Conservation (phyloP, 2,888 invertebrate genomes). For the Phragmatobia fuliginosa region DNA sequence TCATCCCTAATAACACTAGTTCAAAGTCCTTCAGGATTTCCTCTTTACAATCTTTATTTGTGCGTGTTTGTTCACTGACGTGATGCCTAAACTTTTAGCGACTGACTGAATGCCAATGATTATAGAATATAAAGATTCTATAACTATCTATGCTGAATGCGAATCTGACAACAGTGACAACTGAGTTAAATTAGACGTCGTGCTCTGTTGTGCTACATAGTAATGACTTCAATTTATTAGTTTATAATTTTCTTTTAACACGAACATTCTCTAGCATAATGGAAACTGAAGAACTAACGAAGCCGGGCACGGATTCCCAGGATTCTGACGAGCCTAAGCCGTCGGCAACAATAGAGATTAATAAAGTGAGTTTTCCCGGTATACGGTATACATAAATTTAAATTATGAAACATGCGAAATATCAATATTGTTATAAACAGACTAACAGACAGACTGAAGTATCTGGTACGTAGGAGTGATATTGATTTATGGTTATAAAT, state of each 20-base stretch:
- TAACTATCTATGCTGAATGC: too few relatives aligned
- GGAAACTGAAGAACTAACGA: slow-evolving; percentile 49
- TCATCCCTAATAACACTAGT: too few relatives aligned
- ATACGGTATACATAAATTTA: neutral
- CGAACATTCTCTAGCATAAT: slow-evolving; percentile 34
- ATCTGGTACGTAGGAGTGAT: slow-evolving; percentile 16
- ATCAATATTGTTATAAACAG: slow-evolving; percentile 18
- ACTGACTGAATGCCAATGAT: too few relatives aligned
- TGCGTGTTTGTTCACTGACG: too few relatives aligned
- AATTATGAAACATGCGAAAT: neutral
- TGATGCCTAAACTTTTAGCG: too few relatives aligned
- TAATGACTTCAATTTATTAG: neutral
- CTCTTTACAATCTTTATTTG: too few relatives aligned
- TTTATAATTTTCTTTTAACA: neutral
- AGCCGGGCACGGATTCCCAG: slow-evolving; percentile 57
- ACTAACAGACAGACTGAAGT: slow-evolving; percentile 13
- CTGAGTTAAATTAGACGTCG: neutral
- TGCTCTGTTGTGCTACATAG: neutral
- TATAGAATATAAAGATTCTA: too few relatives aligned
- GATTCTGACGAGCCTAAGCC: slow-evolving; percentile 59
- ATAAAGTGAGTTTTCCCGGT: slow-evolving; percentile 47
- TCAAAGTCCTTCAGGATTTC: too few relatives aligned
- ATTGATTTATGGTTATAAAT: slow-evolving; percentile 39
- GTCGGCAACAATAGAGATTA: slow-evolving; percentile 46
- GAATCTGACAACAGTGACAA: neutral